These are phyloP conservation scores for Oncorhynchus mykiss DNA, from an alignment of 2,113 vertebrate genomes.

Conservation along the genomic window DNA sequence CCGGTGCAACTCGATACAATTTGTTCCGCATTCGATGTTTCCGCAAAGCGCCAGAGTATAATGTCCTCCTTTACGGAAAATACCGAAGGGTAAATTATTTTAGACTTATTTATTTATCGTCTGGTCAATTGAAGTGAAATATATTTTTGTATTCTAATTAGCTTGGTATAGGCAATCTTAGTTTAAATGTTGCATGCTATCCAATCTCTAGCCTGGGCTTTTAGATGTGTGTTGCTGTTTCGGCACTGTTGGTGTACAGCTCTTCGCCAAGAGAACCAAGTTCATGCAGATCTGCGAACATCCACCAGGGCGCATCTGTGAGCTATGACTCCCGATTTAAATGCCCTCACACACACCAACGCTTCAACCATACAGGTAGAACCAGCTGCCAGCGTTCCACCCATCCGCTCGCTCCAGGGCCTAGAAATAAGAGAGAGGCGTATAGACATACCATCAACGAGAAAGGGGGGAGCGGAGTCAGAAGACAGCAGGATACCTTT, in stretches of 20 bases:
- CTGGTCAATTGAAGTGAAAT: not conserved
- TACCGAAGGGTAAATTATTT: conserved; percentile 3
- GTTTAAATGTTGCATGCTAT: not conserved
- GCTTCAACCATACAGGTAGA: conserved; percentile 64
- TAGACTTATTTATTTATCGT: not conserved
- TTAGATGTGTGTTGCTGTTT: conserved; percentile 23
- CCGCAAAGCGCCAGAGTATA: conserved; percentile 36
- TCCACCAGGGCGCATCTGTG: conserved; percentile 56
- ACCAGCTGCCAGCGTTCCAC: conserved; percentile 33
- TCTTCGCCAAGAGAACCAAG: conserved; percentile 50
- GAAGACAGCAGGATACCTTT: not conserved
- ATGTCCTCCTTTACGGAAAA: conserved; percentile 37
- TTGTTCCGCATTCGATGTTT: conserved; percentile 60
- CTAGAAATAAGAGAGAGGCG: conserved; percentile 21
- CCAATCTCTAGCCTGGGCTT: not conserved
- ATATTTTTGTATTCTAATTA: not conserved
- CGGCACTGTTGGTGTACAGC: conserved; percentile 67
- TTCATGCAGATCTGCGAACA: not conserved
- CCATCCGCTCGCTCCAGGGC: conserved; percentile 41
- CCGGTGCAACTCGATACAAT: conserved; percentile 12
- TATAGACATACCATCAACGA: conserved; percentile 56
- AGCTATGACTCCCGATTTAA: not conserved
- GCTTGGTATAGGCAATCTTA: not conserved
- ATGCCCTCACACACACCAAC: conserved; percentile 37
- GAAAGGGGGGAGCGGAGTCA: not conserved